Conservation (phyloP, 2,113 vertebrate species). For the Coturnix japonica region DNA sequence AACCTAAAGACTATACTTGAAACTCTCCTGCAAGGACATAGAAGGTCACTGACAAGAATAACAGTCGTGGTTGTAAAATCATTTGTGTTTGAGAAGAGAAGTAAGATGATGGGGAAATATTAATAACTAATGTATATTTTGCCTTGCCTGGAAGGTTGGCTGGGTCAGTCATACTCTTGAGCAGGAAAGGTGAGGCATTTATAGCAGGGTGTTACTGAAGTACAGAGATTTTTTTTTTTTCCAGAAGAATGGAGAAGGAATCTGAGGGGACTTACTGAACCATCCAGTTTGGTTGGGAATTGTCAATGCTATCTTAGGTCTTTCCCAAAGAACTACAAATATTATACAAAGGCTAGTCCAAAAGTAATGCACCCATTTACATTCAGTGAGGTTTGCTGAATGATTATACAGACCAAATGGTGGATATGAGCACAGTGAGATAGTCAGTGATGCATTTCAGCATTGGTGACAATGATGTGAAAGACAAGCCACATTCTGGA, state of each 20-base stretch:
- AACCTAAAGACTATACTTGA: neutral
- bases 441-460: too few relatives aligned
- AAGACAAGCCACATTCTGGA: too few relatives aligned
- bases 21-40: neutral
- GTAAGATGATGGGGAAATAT: neutral
- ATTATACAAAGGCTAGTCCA: too few relatives aligned
- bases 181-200: neutral
- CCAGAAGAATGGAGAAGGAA: neutral
- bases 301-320: neutral
- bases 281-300: neutral
- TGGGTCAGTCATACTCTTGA: neutral
- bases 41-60: neutral
- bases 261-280: neutral
- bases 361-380: too few relatives aligned
- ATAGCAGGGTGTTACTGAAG: neutral
- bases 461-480: too few relatives aligned
- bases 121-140: neutral
- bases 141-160: neutral
- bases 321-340: neutral
- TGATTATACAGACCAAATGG: too few relatives aligned
- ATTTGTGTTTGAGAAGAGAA: neutral
- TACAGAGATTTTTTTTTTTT: neutral
- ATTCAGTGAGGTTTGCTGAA: too few relatives aligned
- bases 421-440: too few relatives aligned
- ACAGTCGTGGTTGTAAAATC: fast-evolving